Evolutionary conservation across 2,888 invertebrate genomes (phyloP), one percentile per base, ranked within the genome.

Genomic region (Xiphydria camelus): DNA sequence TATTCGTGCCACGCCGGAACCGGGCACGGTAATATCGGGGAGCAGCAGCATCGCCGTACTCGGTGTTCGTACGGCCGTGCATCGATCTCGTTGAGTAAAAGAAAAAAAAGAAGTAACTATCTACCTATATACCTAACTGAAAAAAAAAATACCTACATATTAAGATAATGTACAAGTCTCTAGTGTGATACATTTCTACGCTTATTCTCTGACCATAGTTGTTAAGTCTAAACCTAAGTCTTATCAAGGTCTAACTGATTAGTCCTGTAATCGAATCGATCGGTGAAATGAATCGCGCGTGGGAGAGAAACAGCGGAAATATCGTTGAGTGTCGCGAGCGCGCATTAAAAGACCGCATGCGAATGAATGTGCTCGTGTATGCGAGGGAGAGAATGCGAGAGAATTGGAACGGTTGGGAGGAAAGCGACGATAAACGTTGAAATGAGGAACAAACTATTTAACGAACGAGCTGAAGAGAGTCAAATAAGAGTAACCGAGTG

Each of bases 171-270:
- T 67, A 68, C 67, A 67, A 67, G 67, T 68, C 62, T 67, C 68
- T 70, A 70, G 70, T 70, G 70, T 70, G 70, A 70, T 70, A 70
- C 65, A 69, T 69, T 70, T 70, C 68, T 70, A 70, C 70, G 70
- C 70, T 70, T 70, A 70, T 68, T 68, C 70, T 69, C 63, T 66
- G 67, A 68, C 64, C 64, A 61, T 68, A 66, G 65, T 59, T 53
- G 45, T 54, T 57, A 62, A 65, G 56, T 60, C 54, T 61, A 61
- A 60, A 54, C n/a, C 55, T 53, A 26, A 26, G 26, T 26, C 26
- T 26, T 14, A 26, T 7, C 26, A 14, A 26, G 26, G 26, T 26
- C 26, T 26, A 26, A 26, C 26, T 26, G 46, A 57, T 49, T 46
- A 37, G 47, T 41, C 47, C 48, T 57, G 49, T 49, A 57, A 59